Conservation (phyloP, 2,888 invertebrate species). For the Diarsia mendica region DNA sequence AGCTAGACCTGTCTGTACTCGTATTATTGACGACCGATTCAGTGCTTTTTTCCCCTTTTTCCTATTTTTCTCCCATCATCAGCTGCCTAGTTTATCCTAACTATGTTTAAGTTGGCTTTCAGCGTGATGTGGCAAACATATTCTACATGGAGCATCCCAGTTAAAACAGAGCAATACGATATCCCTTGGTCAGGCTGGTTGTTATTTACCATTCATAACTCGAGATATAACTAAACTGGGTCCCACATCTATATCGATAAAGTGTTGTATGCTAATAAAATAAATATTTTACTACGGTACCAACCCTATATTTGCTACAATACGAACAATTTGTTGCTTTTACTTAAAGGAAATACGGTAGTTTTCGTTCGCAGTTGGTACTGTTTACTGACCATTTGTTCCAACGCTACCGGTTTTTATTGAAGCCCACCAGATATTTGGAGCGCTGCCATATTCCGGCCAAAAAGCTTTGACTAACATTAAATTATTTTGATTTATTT, state of each 20-base stretch:
- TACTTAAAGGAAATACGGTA: conserved; percentile 15
- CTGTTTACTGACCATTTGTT: conserved; percentile 36
- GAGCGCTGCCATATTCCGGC: conserved; percentile 41
- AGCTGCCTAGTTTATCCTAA: too few relatives aligned
- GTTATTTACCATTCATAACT: not conserved
- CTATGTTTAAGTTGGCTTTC: too few relatives aligned
- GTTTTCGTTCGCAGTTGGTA: conserved; percentile 10
- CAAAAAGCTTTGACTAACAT: conserved; percentile 10
- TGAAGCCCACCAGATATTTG: conserved; percentile 31
- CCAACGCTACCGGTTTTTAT: conserved; percentile 34
- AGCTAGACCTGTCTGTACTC: not conserved
- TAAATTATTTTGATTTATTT: conserved; percentile 10
- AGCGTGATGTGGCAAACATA: too few relatives aligned
- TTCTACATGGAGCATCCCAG: too few relatives aligned
- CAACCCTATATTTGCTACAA: not conserved
- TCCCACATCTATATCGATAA: not conserved
- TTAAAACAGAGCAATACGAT: too few relatives aligned
- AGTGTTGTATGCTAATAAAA: not conserved
- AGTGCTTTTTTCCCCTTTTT: too few relatives aligned
- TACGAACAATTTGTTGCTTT: conserved; percentile 4
- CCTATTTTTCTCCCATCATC: too few relatives aligned
- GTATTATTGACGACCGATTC: not conserved
- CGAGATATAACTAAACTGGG: not conserved
- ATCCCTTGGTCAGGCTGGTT: too few relatives aligned
- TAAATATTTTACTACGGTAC: not conserved